Evolutionary conservation across 1,140 invertebrate species (phyloP), one percentile per base, ranked within the genome.

Genomic region (Apis laboriosa): DNA sequence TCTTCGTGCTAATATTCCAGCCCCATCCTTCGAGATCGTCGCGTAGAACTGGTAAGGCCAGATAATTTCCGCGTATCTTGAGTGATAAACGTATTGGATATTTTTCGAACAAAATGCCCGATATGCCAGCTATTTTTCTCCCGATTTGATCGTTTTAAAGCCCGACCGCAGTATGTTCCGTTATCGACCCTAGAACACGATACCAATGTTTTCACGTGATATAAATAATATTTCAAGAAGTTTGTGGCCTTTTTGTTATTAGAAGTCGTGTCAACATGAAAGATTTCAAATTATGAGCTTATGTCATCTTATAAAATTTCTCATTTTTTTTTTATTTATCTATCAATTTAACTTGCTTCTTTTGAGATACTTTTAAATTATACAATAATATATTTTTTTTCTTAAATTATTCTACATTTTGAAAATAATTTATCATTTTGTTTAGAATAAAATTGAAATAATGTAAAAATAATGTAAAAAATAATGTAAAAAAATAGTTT

Each of bases 1-100:
- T 86, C 66, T 78, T 80, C 74, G 80, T 71, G 68, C 80, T 86
- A 88, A 88, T 88, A 88, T 89, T 71, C 70, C 77, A 21, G 58
- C 73, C 28, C 64, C 71, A 64, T 84, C 83, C 78, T 87, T 79
- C 58, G 49, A 17, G 73, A n/a, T 34, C n/a, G 56, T 21, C 60
- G 8, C 24, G 70, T 43, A 56, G 53, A 74, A 68, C 49, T 64
- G 72, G 71, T 43, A 28, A n/a, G 67, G 58, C 21, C 43, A 68
- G 73, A 86, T 86, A 87, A 80, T 86, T 86, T 83, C 64, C 66
- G 61, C 75, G 86, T 53, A 55, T 64, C 66, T 51, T 7, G n/a
- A 43, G 60, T 79, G 84, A 79, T 84, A 84, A 86, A 87, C 86
- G 85, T 73, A 74, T 86, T 28, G 84, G 63, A 28, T 61, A 74